These are phyloP conservation scores for Planiliza haematocheilus DNA, from an alignment of 2,113 vertebrate genomes.

Conservation along the genomic window DNA sequence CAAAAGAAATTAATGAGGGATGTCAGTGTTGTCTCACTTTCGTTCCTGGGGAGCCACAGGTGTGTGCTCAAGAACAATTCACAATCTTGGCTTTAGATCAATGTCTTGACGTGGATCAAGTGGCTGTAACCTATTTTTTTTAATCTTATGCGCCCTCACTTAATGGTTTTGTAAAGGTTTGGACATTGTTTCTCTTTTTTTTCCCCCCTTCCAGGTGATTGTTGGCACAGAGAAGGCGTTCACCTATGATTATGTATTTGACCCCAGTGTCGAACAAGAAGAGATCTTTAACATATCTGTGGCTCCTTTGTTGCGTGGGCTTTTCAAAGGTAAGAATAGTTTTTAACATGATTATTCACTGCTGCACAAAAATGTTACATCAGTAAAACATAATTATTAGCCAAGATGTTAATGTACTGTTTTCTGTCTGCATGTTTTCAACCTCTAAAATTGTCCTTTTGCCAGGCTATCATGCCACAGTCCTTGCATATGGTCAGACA, in stretches of 20 bases:
- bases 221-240: conserved; percentile 93
- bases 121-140: not conserved
- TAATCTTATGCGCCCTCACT: not conserved
- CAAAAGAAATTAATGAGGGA: conserved; percentile 90
- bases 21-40: conserved; percentile 93
- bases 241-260: conserved; percentile 96
- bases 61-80: conserved; percentile 53
- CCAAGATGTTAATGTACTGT: no score
- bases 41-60: conserved; percentile 91
- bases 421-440: not conserved
- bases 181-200: not conserved
- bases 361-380: not conserved
- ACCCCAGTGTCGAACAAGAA: conserved; percentile 92
- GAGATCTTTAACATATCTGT: conserved; percentile 91
- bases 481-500: conserved; percentile 95
- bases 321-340: conserved; percentile 90
- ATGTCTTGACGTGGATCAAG: not conserved
- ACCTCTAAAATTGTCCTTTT: conserved; percentile 23
- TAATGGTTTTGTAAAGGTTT: not conserved
- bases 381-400: not conserved
- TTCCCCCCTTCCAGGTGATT: conserved; percentile 88
- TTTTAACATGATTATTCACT: not conserved
- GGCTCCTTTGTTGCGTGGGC: conserved; percentile 86
- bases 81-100: not conserved
- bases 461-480: conserved; percentile 94